These are phyloP conservation scores for Chlorocebus sabaeus DNA, from an alignment of 2,113 vertebrate species.

Conservation along the genomic window DNA sequence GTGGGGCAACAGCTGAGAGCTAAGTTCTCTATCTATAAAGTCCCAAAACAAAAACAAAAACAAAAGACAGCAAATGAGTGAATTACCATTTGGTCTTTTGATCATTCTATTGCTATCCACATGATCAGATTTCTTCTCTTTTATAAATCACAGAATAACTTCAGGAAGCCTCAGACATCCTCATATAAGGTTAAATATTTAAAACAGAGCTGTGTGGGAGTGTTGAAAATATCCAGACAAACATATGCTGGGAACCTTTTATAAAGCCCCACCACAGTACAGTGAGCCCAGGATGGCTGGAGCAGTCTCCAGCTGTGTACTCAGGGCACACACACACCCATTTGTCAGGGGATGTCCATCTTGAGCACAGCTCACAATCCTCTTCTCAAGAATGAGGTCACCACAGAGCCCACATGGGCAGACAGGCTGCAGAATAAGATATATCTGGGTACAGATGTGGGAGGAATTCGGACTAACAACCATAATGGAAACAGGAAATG, in stretches of 20 bases:
- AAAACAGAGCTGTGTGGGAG: slow-evolving; percentile 17
- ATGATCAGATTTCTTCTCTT: slow-evolving; percentile 36
- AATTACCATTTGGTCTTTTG: slow-evolving; percentile 26
- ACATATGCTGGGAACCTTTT: slow-evolving; percentile 38
- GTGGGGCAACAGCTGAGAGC: neutral
- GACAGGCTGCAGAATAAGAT: slow-evolving; percentile 32
- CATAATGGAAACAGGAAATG: slow-evolving; percentile 70
- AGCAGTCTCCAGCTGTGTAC: neutral
- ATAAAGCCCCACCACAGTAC: neutral
- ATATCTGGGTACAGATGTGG: slow-evolving; percentile 57
- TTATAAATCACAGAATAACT: slow-evolving; percentile 56
- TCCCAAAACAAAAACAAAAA: neutral
- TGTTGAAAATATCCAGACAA: slow-evolving; percentile 64
- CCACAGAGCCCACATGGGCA: slow-evolving; percentile 40
- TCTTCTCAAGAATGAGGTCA: slow-evolving; percentile 64
- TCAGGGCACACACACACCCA: neutral
- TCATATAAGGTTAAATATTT: slow-evolving; percentile 58
- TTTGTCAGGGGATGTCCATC: neutral
- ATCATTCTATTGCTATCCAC: neutral
- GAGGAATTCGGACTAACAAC: slow-evolving; percentile 45
- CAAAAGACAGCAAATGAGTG: neutral
- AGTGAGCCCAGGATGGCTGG: neutral
- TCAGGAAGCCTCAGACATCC: slow-evolving; percentile 50
- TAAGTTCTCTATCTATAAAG: neutral
- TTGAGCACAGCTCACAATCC: slow-evolving; percentile 31